These are phyloP conservation scores for Lasioglossum zephyrum DNA, from an alignment of 2,888 invertebrate genomes.

Conservation along the genomic window DNA sequence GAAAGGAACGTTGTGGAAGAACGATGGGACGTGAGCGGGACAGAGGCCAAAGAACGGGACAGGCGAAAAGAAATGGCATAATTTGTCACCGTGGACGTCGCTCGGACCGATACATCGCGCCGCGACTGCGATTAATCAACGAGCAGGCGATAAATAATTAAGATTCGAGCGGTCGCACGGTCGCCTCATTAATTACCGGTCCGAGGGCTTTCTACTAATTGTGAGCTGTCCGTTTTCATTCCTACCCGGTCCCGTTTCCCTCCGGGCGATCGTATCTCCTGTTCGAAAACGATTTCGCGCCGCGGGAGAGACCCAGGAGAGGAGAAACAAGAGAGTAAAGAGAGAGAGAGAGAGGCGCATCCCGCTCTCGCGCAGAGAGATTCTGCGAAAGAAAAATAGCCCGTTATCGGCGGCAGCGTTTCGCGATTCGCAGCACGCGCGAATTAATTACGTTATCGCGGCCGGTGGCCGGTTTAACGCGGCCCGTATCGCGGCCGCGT, in stretches of 20 bases:
- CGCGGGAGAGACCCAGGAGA: neutral
- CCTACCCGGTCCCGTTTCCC: slow-evolving; percentile 4
- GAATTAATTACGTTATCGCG: slow-evolving; percentile 64
- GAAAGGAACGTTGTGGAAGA: slow-evolving; percentile 44
- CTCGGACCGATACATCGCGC: slow-evolving; percentile 65
- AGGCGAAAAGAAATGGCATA: slow-evolving; percentile 61
- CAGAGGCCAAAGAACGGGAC: slow-evolving; percentile 32
- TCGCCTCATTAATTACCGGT: slow-evolving; percentile 70
- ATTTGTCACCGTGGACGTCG: slow-evolving; percentile 68
- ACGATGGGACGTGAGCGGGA: slow-evolving; percentile 31
- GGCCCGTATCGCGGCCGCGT: slow-evolving; percentile 22
- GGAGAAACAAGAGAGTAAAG: neutral
- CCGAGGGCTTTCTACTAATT: slow-evolving; percentile 67
- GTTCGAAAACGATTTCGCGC: slow-evolving; percentile 20
- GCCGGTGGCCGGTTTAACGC: slow-evolving; percentile 21
- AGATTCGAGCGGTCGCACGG: slow-evolving; percentile 64
- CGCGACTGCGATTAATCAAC: slow-evolving; percentile 70
- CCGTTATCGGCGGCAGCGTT: slow-evolving; percentile 48
- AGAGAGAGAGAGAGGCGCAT: neutral
- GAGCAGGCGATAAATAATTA: slow-evolving; percentile 73
- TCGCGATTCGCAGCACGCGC: slow-evolving; percentile 26
- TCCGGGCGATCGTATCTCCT: slow-evolving; percentile 33
- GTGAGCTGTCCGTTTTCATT: slow-evolving; percentile 45
- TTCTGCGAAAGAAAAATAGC: slow-evolving; percentile 40
- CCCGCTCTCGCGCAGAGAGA: neutral